Conservation (phyloP, 2,113 vertebrate species). For the Sakesphorus luctuosus region DNA sequence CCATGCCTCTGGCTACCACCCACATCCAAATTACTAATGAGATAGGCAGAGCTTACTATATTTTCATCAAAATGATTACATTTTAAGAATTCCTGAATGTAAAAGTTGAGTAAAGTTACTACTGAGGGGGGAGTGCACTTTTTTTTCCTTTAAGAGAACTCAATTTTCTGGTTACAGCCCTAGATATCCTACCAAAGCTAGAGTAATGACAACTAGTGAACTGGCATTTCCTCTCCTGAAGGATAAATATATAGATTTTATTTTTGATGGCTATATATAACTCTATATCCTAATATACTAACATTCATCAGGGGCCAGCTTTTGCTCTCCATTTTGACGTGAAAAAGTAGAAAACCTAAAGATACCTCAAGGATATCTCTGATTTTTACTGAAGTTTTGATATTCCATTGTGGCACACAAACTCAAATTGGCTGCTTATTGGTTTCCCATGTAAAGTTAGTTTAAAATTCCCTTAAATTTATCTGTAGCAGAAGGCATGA, state of each 20-base stretch:
- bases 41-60: conserved; percentile 77
- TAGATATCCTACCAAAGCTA: conserved; percentile 94
- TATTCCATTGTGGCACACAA: conserved; percentile 51
- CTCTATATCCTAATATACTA: conserved; percentile 81
- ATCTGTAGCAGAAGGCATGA: conserved; percentile 73
- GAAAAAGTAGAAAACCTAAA: conserved; percentile 91
- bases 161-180: conserved; percentile 84
- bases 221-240: conserved; percentile 81
- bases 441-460: conserved; percentile 67
- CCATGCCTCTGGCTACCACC: conserved; percentile 68
- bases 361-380: conserved; percentile 90
- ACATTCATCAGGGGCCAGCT: conserved; percentile 88
- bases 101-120: conserved; percentile 78
- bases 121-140: conserved; percentile 86
- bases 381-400: conserved; percentile 66
- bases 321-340: conserved; percentile 96
- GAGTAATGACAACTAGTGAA: conserved; percentile 83
- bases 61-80: conserved; percentile 71
- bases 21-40: conserved; percentile 65
- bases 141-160: conserved; percentile 75
- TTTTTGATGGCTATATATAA: conserved; percentile 83
- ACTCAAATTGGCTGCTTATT: conserved; percentile 74
- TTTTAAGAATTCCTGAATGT: conserved; percentile 78
- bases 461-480: conserved; percentile 69
- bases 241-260: conserved; percentile 83